These are phyloP conservation scores for Episyrphus balteatus DNA, from an alignment of 1,140 invertebrate species.

Conservation along the genomic window DNA sequence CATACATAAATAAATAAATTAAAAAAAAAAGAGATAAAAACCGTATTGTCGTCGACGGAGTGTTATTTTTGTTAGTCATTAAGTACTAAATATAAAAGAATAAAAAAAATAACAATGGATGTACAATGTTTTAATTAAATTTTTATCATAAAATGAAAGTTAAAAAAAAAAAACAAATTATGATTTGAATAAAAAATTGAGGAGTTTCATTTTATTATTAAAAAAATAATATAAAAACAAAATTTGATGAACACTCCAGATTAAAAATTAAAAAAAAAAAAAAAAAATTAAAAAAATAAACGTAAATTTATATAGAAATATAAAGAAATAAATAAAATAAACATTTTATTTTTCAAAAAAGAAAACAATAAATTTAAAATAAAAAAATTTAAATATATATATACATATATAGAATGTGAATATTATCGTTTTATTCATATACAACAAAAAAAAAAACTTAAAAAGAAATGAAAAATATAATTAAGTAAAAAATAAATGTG, in stretches of 20 bases:
- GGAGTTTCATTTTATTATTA: background rate
- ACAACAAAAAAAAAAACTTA: background rate
- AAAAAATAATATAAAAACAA: conserved; percentile 2
- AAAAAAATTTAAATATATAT: background rate
- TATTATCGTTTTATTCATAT: background rate
- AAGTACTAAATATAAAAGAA: too few relatives aligned
- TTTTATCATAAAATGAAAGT: conserved; percentile 2
- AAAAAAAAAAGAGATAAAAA: too few relatives aligned
- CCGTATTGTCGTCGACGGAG: too few relatives aligned
- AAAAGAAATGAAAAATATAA: background rate
- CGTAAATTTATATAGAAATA: conserved; percentile 12
- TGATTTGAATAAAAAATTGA: conserved; percentile 8
- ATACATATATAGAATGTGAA: background rate
- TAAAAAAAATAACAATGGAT: too few relatives aligned
- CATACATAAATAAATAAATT: too few relatives aligned
- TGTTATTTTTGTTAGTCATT: too few relatives aligned
- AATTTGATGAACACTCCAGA: conserved; percentile 3
- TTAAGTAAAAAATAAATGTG: background rate
- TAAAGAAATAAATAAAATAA: background rate
- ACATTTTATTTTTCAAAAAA: conserved; percentile 6
- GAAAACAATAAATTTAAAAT: background rate
- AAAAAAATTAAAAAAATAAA: conserved; percentile 1
- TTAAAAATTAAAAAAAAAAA: conserved; percentile 1
- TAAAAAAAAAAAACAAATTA: conserved; percentile 11
- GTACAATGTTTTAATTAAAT: too few relatives aligned